A percentile compares a stretch with the other conserved stretches of the same genome.
Evolutionary conservation across 2,888 invertebrate species (phyloP).

Genomic region (Lasioglossum malachurum): DNA sequence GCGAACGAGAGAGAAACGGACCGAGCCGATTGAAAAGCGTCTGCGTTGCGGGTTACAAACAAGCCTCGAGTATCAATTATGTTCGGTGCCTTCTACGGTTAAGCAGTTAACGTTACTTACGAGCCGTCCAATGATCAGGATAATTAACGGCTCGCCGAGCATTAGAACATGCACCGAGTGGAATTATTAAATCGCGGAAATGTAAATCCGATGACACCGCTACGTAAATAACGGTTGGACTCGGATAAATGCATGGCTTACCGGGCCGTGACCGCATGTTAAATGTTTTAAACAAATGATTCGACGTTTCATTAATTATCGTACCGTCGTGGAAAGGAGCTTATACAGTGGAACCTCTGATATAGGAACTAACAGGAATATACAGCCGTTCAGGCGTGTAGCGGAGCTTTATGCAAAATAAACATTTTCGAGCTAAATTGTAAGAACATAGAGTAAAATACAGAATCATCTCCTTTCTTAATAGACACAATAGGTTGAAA

Average conservation of each 20-base stretch:
- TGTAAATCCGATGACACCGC: not conserved
- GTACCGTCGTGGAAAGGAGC: no score
- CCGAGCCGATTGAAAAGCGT: slow-evolving; percentile 19
- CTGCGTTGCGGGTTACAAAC: slow-evolving; percentile 1
- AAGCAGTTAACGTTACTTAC: slow-evolving; percentile 1
- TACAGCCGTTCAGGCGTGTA: no score
- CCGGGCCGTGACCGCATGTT: not conserved
- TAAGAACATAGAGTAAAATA: not conserved
- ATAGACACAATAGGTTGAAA: not conserved
- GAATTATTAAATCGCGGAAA: slow-evolving; percentile 30
- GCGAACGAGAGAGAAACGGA: not conserved
- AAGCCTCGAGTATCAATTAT: slow-evolving; percentile 30
- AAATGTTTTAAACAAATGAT: not conserved
- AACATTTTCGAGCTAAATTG: not conserved
- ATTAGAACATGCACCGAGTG: not conserved
- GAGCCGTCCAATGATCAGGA: slow-evolving; percentile 10
- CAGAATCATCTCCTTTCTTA: no score
- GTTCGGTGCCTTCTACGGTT: slow-evolving; percentile 1
- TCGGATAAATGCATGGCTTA: not conserved
- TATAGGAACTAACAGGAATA: no score
- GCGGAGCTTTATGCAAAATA: not conserved
- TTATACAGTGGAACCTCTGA: no score
- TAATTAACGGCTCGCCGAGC: slow-evolving; percentile 16
- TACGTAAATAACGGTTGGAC: not conserved
- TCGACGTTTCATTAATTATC: not conserved